Conservation (phyloP, 2,113 vertebrate species). For the Sinocyclocheilus grahami region DNA sequence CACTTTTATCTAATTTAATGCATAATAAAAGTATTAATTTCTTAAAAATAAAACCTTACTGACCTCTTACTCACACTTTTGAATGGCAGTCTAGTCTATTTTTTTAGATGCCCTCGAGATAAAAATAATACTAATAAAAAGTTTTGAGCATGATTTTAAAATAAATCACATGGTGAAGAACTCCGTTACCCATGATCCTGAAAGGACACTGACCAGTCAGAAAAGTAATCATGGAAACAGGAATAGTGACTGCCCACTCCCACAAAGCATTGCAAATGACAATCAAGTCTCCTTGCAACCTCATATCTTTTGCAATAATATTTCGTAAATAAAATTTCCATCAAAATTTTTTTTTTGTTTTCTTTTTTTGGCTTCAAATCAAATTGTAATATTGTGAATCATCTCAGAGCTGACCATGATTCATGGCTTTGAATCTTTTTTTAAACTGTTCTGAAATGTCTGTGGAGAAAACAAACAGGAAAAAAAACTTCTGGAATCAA, state of each 20-base stretch:
- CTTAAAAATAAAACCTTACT: background rate
- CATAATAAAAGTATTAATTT: background rate
- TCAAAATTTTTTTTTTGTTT: background rate
- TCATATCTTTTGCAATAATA: background rate
- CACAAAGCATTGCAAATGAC: background rate
- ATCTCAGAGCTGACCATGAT: background rate
- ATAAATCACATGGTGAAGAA: background rate
- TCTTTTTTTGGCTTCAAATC: background rate
- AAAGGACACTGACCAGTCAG: background rate
- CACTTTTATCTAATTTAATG: background rate
- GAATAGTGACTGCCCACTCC: constrained; percentile 12
- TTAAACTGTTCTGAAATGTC: background rate
- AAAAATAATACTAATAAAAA: background rate
- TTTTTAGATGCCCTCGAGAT: background rate
- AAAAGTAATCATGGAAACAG: background rate
- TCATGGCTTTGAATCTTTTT: background rate
- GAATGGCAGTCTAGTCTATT: background rate
- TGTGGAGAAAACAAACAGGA: background rate
- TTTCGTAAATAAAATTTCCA: background rate
- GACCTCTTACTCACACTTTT: background rate
- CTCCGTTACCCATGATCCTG: background rate
- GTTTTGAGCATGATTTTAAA: background rate
- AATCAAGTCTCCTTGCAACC: background rate
- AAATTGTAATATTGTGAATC: background rate
- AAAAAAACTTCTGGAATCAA: background rate